Conservation (phyloP, 1,140 invertebrate genomes). For the Brachionus asplanchnoidis region DNA sequence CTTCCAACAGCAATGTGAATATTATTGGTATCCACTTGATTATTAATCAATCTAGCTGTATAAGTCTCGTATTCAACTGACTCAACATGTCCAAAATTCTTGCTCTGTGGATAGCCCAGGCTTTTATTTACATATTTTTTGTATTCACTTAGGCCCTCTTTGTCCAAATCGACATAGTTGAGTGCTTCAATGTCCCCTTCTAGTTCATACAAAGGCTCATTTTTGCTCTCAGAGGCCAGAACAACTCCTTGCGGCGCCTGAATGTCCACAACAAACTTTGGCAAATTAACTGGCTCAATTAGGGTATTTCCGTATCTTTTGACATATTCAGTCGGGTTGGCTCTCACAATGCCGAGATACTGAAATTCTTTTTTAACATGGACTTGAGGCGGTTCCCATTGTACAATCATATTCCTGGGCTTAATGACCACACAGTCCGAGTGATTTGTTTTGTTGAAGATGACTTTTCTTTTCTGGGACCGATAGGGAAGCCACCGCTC, state of each 20-base stretch:
- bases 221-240: background rate
- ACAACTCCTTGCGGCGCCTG: background rate
- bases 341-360: background rate
- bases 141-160: slow-evolving; percentile 23
- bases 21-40: background rate
- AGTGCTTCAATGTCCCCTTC: slow-evolving; percentile 20
- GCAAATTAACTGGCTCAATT: background rate
- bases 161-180: slow-evolving; percentile 7
- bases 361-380: slow-evolving; percentile 17
- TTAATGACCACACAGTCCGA: background rate
- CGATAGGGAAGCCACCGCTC: slow-evolving; percentile 41
- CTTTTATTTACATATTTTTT: slow-evolving; percentile 21
- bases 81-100: background rate
- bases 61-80: background rate
- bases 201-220: background rate
- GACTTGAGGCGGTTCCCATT: slow-evolving; percentile 35
- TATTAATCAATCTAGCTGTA: background rate
- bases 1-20: background rate
- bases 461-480: slow-evolving; percentile 25
- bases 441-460: slow-evolving; percentile 4
- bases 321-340: slow-evolving; percentile 12
- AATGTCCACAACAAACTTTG: slow-evolving; percentile 1
- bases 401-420: slow-evolving; percentile 34
- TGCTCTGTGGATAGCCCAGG: background rate
- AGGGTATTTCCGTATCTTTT: slow-evolving; percentile 20